Percentiles rank a stretch among this genome's conserved stretches.
Conservation (phyloP, 2,113 vertebrate species). For the Oncorhynchus mykiss region DNA sequence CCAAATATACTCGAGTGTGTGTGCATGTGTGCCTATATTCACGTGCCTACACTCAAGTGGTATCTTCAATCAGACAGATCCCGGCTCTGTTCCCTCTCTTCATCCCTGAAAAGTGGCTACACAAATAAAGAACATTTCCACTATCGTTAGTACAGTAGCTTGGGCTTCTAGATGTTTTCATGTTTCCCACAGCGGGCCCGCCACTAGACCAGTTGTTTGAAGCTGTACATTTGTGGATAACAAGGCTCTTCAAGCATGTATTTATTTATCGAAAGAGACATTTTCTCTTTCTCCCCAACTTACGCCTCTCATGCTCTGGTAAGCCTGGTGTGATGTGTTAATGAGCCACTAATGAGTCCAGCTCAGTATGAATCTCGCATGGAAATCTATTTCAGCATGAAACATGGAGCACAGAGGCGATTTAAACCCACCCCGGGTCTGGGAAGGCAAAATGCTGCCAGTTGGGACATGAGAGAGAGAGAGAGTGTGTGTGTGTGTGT, state of each 20-base stretch:
- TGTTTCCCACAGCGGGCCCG: constrained; percentile 5
- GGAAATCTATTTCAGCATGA: constrained; percentile 17
- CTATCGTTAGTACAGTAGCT: neutral
- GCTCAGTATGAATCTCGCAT: constrained; percentile 56
- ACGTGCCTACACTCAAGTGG: neutral
- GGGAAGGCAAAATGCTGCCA: constrained; percentile 12
- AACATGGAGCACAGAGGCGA: constrained; percentile 4
- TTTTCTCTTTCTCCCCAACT: constrained; percentile 7
- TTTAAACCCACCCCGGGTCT: constrained; percentile 31
- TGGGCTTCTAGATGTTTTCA: constrained; percentile 34
- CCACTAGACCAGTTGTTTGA: constrained; percentile 17
- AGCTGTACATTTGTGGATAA: constrained; percentile 16
- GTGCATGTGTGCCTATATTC: constrained; percentile 11
- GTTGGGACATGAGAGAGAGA: constrained; percentile 57
- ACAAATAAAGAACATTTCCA: neutral
- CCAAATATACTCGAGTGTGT: neutral
- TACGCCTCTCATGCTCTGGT: constrained; percentile 23
- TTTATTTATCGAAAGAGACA: constrained; percentile 12
- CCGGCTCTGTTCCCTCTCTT: neutral
- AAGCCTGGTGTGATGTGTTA: constrained; percentile 59
- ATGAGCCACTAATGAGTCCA: constrained; percentile 64
- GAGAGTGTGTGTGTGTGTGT: constrained; percentile 27
- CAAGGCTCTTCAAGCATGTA: constrained; percentile 11
- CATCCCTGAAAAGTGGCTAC: neutral
- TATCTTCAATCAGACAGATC: neutral